These are phyloP conservation scores for Nannobrachium achirus DNA, from an alignment of 2,113 vertebrate species.

Conservation along the genomic window DNA sequence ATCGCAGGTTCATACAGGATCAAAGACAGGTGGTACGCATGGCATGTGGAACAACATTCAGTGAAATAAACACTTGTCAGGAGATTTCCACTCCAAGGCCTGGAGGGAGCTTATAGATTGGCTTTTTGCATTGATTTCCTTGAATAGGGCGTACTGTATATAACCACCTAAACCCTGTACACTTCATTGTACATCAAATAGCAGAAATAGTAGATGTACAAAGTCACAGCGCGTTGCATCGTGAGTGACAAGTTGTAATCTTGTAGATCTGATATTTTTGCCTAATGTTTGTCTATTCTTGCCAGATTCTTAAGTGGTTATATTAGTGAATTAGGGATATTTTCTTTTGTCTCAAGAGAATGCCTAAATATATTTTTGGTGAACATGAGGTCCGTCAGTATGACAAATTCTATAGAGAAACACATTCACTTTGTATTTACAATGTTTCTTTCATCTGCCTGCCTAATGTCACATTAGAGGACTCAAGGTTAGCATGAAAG, in stretches of 20 bases:
- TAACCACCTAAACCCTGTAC: no score
- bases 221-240: no score
- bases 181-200: no score
- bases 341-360: slow-evolving; percentile 21
- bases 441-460: slow-evolving; percentile 1
- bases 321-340: slow-evolving; percentile 23
- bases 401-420: slow-evolving; percentile 5
- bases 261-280: no score
- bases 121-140: no score
- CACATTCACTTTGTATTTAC: slow-evolving; percentile 19
- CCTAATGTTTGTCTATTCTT: no score
- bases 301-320: no score
- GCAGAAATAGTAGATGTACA: no score
- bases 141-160: no score
- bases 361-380: slow-evolving; percentile 6
- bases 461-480: slow-evolving; percentile 20
- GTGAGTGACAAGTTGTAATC: no score
- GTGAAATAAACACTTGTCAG: slow-evolving; percentile 33
- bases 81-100: slow-evolving; percentile 32
- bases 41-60: slow-evolving; percentile 26
- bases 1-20: slow-evolving; percentile 39
- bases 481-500: background rate
- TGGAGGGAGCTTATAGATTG: slow-evolving; percentile 15
- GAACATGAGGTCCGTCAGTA: slow-evolving; percentile 37
- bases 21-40: slow-evolving; percentile 41